Conservation (phyloP, 2,113 vertebrate species). For the Vulpes vulpes region DNA sequence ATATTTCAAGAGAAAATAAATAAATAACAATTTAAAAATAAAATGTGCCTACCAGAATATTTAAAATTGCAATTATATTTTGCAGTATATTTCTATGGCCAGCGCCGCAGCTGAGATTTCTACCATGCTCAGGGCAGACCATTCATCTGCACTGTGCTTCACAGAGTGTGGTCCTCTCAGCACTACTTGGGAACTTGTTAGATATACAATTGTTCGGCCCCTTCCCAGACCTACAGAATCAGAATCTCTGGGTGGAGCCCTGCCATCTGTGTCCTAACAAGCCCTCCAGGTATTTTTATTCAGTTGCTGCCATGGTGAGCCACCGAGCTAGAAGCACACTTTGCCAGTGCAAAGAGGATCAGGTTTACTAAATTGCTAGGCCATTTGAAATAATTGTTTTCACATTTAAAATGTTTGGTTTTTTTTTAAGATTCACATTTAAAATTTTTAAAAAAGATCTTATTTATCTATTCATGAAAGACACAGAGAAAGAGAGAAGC, state of each 20-base stretch:
- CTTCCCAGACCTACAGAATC: background rate
- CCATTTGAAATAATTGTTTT: conserved; percentile 20
- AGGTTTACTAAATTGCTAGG: background rate
- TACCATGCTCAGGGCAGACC: background rate
- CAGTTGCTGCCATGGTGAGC: background rate
- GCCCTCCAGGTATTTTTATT: background rate
- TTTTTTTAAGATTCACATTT: no score
- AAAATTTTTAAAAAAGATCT: no score
- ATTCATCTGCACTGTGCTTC: background rate
- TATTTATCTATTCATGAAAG: no score
- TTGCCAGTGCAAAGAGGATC: background rate
- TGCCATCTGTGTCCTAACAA: background rate
- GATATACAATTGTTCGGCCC: background rate
- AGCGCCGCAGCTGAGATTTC: background rate
- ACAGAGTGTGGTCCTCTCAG: background rate
- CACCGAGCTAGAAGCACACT: background rate
- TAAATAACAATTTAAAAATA: background rate
- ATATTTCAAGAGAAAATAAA: background rate
- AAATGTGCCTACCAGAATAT: background rate
- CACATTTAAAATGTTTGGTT: background rate
- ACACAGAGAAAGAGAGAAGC: no score
- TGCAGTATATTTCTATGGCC: background rate
- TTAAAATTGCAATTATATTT: background rate
- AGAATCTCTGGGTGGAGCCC: background rate
- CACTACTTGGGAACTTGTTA: background rate